Base-by-base conservation (phyloP, 2,888 invertebrate species). In the Erebia aethiops region DNA sequence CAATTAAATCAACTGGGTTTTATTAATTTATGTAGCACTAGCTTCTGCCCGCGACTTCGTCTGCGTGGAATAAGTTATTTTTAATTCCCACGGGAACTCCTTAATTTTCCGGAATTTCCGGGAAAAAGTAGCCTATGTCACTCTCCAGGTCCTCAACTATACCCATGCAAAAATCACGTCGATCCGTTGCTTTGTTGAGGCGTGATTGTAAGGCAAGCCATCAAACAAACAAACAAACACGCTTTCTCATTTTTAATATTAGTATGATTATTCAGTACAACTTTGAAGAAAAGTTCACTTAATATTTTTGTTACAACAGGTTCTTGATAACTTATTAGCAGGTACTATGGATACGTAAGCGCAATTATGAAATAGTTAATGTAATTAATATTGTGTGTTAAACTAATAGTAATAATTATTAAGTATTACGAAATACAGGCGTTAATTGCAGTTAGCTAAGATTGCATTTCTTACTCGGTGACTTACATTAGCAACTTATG, bases 381-480 rank as follows among this genome's bases (percentile, higher is more conserved):
- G 7, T 7, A 35, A 35, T 35, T 35, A 35, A 35, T 35, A 35
- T 35, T 56, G 56, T 56, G 56, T 13, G 21, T 26, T 26, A 56
- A 5, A 56, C 13, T 56, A 56, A 26, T 21, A 21, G 7, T 35
- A 35, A 35, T 58, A 2, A 14, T 14, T 35, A 35, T 35, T 4
- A 26, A 4, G 9, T 60, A 18, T 72, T 72, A 70, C 46, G 26
- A 71, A 66, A 71, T 60, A 46, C 21, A 46, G 26, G 18, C 51
- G 18, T 51, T 61, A 65, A 65, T 68, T 58, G 54, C 46, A 1
- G 18, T 41, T 64, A 11, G 18, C 61, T 54, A 52, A 65, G 69
- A 66, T 62, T 69, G 69, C 57, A 62, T 64, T 41, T 67, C 58
- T 61, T 46, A 72, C 62, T 43, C 14, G 56, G 67, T 66, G 60